Conservation (phyloP, 2,888 invertebrate species). For the Leucoma salicis region DNA sequence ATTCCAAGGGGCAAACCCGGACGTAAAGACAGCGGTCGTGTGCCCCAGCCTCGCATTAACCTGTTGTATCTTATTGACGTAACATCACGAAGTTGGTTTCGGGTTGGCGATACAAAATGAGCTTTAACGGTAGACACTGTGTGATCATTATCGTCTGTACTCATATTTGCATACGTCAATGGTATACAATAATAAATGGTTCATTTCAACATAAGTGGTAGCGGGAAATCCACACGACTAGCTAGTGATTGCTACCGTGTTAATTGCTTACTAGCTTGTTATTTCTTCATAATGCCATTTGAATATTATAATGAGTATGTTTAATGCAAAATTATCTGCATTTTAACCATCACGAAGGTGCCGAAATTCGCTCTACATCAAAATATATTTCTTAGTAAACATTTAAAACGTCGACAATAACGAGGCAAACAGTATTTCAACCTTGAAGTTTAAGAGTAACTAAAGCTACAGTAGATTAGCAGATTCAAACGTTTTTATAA, state of each 20-base stretch:
- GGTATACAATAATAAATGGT: slow-evolving; percentile 76
- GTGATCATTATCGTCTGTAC: slow-evolving; percentile 48
- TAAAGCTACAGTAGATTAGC: slow-evolving; percentile 3
- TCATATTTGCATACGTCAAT: slow-evolving; percentile 62
- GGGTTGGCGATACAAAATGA: slow-evolving; percentile 54
- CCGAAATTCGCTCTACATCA: too few relatives aligned
- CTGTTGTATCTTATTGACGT: slow-evolving; percentile 79
- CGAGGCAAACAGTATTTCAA: slow-evolving; percentile 14
- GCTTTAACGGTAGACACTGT: slow-evolving; percentile 51
- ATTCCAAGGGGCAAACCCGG: slow-evolving; percentile 71
- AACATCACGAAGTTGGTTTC: slow-evolving; percentile 68
- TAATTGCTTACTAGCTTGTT: slow-evolving; percentile 67
- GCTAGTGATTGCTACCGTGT: slow-evolving; percentile 71
- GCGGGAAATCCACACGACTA: slow-evolving; percentile 79
- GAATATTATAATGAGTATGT: slow-evolving; percentile 42
- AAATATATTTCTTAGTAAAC: not conserved
- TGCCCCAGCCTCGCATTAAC: slow-evolving; percentile 72
- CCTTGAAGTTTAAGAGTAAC: slow-evolving; percentile 18
- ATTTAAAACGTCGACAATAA: slow-evolving; percentile 12
- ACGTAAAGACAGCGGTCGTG: slow-evolving; percentile 68
- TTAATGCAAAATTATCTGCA: slow-evolving; percentile 51
- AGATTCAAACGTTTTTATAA: not conserved
- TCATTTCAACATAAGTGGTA: slow-evolving; percentile 73
- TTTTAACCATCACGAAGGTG: slow-evolving; percentile 34
- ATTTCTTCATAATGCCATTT: slow-evolving; percentile 48